Evolutionary conservation across 2,113 vertebrate genomes (phyloP), one percentile per base, ranked within the genome.

Genomic region (Tragelaphus buxtoni): DNA sequence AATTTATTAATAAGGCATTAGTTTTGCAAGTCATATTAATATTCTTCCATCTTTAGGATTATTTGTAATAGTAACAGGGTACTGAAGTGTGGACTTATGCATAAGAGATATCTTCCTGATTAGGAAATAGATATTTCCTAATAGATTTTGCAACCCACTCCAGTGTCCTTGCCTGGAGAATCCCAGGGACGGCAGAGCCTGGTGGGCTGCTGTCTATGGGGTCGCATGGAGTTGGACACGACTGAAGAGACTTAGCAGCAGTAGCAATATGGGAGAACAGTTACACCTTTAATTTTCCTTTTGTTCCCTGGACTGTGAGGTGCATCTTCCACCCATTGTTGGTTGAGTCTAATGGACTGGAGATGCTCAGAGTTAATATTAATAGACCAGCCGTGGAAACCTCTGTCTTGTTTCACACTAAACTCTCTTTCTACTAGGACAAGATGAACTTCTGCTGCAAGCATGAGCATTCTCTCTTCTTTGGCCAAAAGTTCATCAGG

Each of bases 401-500:
- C 35, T 88, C 92, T 91, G 95, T 60, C 65, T 97, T 94, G 61
- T 56, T 97, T 97, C 94, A 92, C 88, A 13, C 69, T n/a, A 47
- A 89, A 95, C 84, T 97, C 60, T 79, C 96, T 96, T 81, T 96
- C 88, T 97, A 60, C 93, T 93, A 93, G 88, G 69, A 96, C 95
- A 96, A 94, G 96, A 96, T 65, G 95, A 98, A 91, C 95, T 88
- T 87, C 96, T 80, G 39, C 84, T 85, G 51, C 76, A 90, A 96
- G 93, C 81, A 84, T 20, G 35, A 88, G 90, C 30, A 9, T 96
- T 65, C 60, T 97, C 97, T 97, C 94, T 97, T 97, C 97, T 93
- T 87, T 24, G 93, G 95, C 97, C 97, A 98, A 61, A 95, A 97
- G 95, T 94, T 97, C 94, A 91, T 88, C 82, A 88, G 93, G 92